Evolutionary conservation across 2,113 vertebrate genomes (phyloP).

Genomic region (Alaudala cheleensis): DNA sequence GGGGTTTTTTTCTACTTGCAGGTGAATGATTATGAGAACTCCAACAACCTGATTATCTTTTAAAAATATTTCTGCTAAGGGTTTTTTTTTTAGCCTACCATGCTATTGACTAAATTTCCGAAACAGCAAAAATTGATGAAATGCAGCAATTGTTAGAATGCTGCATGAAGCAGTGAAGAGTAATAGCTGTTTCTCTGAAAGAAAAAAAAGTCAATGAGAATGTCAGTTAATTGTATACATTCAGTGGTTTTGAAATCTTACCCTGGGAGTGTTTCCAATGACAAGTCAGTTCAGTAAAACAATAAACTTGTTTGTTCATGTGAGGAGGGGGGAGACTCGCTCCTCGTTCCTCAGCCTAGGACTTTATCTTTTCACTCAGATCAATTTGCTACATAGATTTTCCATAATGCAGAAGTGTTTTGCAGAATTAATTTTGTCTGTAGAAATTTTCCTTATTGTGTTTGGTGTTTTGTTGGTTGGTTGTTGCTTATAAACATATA

Average conservation of each 20-base stretch:
- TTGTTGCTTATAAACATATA: background rate
- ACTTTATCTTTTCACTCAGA: background rate
- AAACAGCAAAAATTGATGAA: background rate
- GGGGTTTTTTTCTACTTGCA: background rate
- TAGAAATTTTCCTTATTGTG: background rate
- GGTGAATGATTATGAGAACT: background rate
- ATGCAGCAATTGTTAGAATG: background rate
- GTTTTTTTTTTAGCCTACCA: background rate
- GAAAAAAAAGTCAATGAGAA: background rate
- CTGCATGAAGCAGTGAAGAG: background rate
- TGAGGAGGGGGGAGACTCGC: background rate
- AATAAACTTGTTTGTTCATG: background rate
- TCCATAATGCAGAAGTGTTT: background rate
- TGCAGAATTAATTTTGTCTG: background rate
- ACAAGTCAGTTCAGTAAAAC: background rate
- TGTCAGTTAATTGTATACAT: background rate
- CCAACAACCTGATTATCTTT: background rate
- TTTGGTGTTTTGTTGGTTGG: background rate
- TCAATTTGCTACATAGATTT: slow-evolving; percentile 32
- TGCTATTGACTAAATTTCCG: background rate
- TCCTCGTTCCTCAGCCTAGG: background rate
- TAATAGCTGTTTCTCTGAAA: background rate
- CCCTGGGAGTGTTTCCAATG: background rate
- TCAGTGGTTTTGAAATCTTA: background rate
- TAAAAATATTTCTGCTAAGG: background rate